Base-by-base conservation (phyloP, 2,797 vertebrate genomes). In the Dallia pectoralis region DNA sequence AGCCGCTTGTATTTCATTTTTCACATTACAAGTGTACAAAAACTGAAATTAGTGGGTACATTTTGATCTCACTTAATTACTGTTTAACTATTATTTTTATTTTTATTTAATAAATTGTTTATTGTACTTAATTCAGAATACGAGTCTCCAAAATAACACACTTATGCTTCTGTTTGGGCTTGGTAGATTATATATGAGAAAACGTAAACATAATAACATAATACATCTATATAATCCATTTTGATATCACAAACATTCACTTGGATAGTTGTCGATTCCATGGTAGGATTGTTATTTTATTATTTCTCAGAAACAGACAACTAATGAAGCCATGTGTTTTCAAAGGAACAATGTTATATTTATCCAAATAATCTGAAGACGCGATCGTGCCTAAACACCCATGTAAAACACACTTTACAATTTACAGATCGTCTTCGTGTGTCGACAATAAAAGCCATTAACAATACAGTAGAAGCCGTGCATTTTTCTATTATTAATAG, bases 401-500 rank as follows among this genome's bases (percentile, higher is more conserved):
- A 56, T 66, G 79, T 89, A 86, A 86, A 72, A 85, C 74, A 59
- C 30, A 73, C 75, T 30, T 32, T 29, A 29, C 22, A 69, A 30
- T 48, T n/a, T 71, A 44, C 25, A 56, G 69, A 6, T 12, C 81
- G 85, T 86, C 85, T 88, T 83, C 75, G 76, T 78, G 32, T 7
- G 75, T 47, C 72, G 72, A 88, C 89, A 90, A 88, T 91, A 90
- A 90, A 83, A 87, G 88, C 87, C 89, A 91, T 90, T 91, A 91
- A 81, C 72, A 49, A 67, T 12, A 65, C 79, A 78, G 81, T 78
- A 79, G 78, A 79, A 85, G 76, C 84, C 47, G 30, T 27, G 75
- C 75, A 18, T 86, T 81, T 87, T 75, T 83, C 84, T 81, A 85
- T 87, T 84, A 89, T 91, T 86, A 82, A 90, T 92, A 91, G 90